Evolutionary conservation across 2,888 invertebrate species (phyloP), one percentile per base, ranked within the genome.

Genomic region (Tanytarsus gracilentus): DNA sequence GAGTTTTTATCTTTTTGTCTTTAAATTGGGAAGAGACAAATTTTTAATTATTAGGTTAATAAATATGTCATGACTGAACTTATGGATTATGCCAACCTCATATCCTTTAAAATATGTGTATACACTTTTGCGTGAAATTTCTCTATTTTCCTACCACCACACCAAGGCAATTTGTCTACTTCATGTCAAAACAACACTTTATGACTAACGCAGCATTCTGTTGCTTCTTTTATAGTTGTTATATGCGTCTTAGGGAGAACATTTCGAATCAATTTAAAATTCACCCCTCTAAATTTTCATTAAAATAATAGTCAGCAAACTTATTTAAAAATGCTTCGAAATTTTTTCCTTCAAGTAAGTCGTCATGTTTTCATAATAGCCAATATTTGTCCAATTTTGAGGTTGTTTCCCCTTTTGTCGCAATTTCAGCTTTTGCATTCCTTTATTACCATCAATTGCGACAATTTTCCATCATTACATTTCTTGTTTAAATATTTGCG

Each of bases 301-400:
- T 11, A 44, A 18, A 21, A 7, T 55, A 36, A 55, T 39, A 39
- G 55, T 26, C 40, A 44, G 21, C 55, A 33, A 14, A 36, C 29
- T 23, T 26, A 53, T 36, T 39, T 53, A 36, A 25, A 53, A 53
- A 27, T 53, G 18, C 23, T 26, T 21, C 23, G 23, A 33, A 53
- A 44, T 23, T 44, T 44, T 11, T 44, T 44, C 21, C 36, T 53
- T 23, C 27, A 11, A 21, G 16, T 53, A 23, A 53, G 39, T 40
- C 55, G 33, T 30, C 55, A 55, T 55, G 25, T 55, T 55, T 40
- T 55, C 26, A 21, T 26, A 55, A 55, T 55, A 40, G 55, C 44
- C 21, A 44, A 44, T 44, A 44, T 44, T 44, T 44, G 26, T 40
- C 14, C 6, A 11, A 49, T n/a, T n/a, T n/a, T 25, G 49, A 49